These are phyloP conservation scores for Mycogona germanica DNA, from an alignment of 2,888 invertebrate genomes.

Conservation along the genomic window DNA sequence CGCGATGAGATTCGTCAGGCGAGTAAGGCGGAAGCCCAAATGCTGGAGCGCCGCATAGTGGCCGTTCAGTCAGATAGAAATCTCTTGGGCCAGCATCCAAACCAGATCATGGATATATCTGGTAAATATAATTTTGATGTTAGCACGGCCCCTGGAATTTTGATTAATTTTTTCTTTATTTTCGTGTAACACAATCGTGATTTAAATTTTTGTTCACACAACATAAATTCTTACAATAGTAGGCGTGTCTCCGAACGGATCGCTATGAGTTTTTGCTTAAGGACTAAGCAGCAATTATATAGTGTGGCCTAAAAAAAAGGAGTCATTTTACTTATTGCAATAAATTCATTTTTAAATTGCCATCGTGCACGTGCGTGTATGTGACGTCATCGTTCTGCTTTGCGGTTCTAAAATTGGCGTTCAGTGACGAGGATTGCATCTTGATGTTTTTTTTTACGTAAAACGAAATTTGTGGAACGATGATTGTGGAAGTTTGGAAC, in stretches of 20 bases:
- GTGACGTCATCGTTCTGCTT: too few relatives aligned
- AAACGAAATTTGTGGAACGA: too few relatives aligned
- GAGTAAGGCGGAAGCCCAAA: constrained; percentile 18
- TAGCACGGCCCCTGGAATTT: background rate
- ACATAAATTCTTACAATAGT: background rate
- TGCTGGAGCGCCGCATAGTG: constrained; percentile 21
- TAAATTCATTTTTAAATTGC: too few relatives aligned
- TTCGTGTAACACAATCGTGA: background rate
- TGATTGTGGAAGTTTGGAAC: too few relatives aligned
- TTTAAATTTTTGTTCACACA: background rate
- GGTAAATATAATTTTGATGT: background rate
- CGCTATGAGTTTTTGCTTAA: background rate
- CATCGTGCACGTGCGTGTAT: too few relatives aligned
- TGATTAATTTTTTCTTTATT: background rate
- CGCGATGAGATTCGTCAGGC: constrained; percentile 25
- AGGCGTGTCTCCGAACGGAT: background rate
- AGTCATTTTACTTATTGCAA: background rate
- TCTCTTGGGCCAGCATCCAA: too few relatives aligned
- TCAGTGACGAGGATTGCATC: too few relatives aligned
- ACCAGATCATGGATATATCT: background rate
- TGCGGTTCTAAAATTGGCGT: too few relatives aligned
- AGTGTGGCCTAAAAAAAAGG: background rate
- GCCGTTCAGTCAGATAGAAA: constrained; percentile 18
- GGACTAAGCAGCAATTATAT: background rate
- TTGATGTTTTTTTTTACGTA: too few relatives aligned